Percentiles rank a stretch among this genome's conserved stretches.
These are phyloP conservation scores for Axis porcinus DNA, from an alignment of 2,113 vertebrate species.

Conservation along the genomic window DNA sequence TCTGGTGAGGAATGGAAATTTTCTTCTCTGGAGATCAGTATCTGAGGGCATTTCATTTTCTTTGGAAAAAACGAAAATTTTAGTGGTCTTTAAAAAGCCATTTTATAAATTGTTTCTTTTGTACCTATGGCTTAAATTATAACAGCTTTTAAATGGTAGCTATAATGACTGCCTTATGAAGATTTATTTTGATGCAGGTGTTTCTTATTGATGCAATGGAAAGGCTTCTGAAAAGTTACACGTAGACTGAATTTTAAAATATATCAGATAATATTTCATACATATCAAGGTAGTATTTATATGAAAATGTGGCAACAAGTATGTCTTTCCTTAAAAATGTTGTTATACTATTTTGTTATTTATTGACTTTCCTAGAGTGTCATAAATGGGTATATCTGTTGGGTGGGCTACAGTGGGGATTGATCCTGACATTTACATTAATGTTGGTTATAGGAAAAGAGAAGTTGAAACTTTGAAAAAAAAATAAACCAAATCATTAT, in stretches of 20 bases:
- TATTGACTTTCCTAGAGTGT: neutral
- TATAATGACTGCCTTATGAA: neutral
- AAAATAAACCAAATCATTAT: neutral
- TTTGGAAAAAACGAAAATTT: neutral
- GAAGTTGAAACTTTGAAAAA: neutral
- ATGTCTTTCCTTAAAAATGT: neutral
- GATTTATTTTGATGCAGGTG: neutral
- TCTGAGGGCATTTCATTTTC: neutral
- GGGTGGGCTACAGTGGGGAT: neutral
- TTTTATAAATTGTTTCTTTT: constrained; percentile 3
- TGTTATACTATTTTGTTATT: neutral
- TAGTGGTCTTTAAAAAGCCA: neutral
- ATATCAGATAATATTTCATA: neutral
- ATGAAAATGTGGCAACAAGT: neutral
- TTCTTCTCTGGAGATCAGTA: neutral
- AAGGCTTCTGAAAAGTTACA: neutral
- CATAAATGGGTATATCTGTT: neutral
- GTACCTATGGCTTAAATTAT: neutral
- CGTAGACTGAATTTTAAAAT: neutral
- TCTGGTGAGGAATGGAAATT: neutral
- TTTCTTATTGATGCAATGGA: neutral
- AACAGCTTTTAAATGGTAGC: neutral
- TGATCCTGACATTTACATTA: neutral
- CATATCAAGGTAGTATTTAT: neutral
- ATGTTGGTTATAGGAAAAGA: neutral